A percentile compares a stretch with the other conserved stretches of the same genome.
Evolutionary conservation across 64 coral and sea anemone genomes (phyloP).

Genomic region (Orbicella faveolata): DNA sequence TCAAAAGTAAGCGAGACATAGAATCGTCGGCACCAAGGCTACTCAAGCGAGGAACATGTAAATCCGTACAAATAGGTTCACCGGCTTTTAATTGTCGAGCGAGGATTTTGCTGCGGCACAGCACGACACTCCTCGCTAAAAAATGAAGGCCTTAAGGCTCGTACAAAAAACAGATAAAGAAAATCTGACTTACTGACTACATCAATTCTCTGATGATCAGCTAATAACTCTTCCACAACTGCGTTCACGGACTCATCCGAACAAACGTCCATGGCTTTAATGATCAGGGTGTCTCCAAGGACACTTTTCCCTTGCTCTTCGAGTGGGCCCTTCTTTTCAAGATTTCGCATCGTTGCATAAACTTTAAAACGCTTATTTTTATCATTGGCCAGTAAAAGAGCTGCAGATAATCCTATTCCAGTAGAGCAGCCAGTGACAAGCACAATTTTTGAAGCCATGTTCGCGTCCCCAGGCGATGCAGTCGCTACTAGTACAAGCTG

Average conservation of each 20-base stretch:
- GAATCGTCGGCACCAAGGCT: too few relatives aligned
- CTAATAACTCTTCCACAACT: conserved; percentile 57
- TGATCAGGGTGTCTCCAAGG: conserved; percentile 57
- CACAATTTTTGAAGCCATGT: conserved; percentile 49
- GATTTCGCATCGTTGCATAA: conserved; percentile 81
- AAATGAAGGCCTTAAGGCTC: too few relatives aligned
- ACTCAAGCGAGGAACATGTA: too few relatives aligned
- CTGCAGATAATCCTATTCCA: conserved; percentile 63
- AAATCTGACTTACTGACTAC: conserved; percentile 62
- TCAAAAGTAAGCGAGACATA: too few relatives aligned
- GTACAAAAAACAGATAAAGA: neutral
- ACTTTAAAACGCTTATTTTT: conserved; percentile 68
- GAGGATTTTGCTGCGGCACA: too few relatives aligned
- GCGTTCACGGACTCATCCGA: conserved; percentile 75
- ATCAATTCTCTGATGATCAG: conserved; percentile 62
- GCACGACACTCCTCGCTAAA: too few relatives aligned
- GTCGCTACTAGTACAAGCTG: too few relatives aligned
- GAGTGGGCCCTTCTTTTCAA: conserved; percentile 56
- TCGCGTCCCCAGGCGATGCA: neutral
- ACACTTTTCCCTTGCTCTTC: conserved; percentile 27
- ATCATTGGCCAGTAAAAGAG: conserved; percentile 59
- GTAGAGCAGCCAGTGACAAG: conserved; percentile 67
- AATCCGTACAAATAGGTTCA: too few relatives aligned
- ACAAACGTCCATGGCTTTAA: conserved; percentile 65
- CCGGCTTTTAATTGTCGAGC: too few relatives aligned